Evolutionary conservation across 2,888 invertebrate genomes (phyloP).

Genomic region (Cephonodes hylas): DNA sequence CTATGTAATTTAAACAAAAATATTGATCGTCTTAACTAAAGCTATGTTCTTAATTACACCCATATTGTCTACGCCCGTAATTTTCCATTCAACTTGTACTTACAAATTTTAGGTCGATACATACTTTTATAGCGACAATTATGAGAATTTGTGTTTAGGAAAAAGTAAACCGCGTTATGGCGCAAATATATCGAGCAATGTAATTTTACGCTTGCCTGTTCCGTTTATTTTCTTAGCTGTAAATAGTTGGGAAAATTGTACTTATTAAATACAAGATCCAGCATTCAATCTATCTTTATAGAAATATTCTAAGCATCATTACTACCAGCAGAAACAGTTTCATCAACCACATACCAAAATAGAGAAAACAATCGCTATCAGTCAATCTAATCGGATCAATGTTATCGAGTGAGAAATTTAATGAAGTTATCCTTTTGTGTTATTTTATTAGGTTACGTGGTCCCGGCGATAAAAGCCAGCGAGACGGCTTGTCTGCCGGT

Average conservation of each 20-base stretch:
- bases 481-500: slow-evolving; percentile 79
- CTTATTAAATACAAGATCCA: too few species aligned
- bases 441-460: slow-evolving; percentile 72
- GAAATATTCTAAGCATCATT: too few species aligned
- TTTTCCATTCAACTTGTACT: neutral
- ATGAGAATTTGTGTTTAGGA: neutral
- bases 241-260: too few species aligned
- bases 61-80: neutral
- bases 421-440: slow-evolving; percentile 69
- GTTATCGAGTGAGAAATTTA: slow-evolving; percentile 31
- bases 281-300: too few species aligned
- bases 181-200: too few species aligned
- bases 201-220: too few species aligned
- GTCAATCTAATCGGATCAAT: slow-evolving; percentile 23
- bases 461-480: slow-evolving; percentile 65
- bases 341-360: neutral
- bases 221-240: too few species aligned
- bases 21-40: neutral
- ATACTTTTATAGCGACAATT: neutral
- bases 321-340: neutral
- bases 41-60: neutral
- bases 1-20: neutral
- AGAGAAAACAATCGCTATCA: neutral
- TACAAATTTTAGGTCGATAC: neutral
- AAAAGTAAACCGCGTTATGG: too few species aligned